These are phyloP conservation scores for Dolichopus griseipennis DNA, from an alignment of 2,888 invertebrate genomes.

Conservation along the genomic window DNA sequence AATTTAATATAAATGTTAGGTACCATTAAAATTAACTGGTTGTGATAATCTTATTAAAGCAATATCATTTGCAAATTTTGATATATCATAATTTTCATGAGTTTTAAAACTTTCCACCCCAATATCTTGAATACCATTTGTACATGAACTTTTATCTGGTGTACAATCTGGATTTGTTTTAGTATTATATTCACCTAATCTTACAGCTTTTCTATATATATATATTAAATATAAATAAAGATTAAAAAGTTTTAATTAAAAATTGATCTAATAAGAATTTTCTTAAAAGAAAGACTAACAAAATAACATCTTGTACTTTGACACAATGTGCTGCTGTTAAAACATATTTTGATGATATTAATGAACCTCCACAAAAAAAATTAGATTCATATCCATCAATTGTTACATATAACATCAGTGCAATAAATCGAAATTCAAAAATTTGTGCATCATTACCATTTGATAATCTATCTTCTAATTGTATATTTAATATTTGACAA, in stretches of 20 bases:
- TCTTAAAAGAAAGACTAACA: background rate
- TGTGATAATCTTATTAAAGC: constrained; percentile 43
- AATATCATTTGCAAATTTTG: constrained; percentile 45
- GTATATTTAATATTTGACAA: constrained; percentile 50
- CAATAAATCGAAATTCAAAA: constrained; percentile 69
- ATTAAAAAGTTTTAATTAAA: too few species aligned
- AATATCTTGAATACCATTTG: constrained; percentile 31
- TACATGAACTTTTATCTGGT: constrained; percentile 26
- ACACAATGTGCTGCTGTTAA: constrained; percentile 38
- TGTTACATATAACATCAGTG: constrained; percentile 53
- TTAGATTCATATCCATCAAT: constrained; percentile 16
- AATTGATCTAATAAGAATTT: too few species aligned
- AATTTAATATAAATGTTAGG: too few species aligned
- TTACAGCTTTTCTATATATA: constrained; percentile 22
- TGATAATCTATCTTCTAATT: constrained; percentile 46
- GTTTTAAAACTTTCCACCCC: constrained; percentile 29
- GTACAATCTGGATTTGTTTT: constrained; percentile 26
- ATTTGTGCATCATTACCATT: constrained; percentile 54
- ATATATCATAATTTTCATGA: constrained; percentile 45
- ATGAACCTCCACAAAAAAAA: constrained; percentile 40
- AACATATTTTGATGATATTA: constrained; percentile 33
- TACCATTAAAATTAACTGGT: constrained; percentile 23
- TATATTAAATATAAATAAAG: background rate
- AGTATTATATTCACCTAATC: constrained; percentile 31
- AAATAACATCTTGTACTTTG: background rate